Evolutionary conservation across 2,888 invertebrate genomes (phyloP).

Genomic region (Antheraea yamamai): DNA sequence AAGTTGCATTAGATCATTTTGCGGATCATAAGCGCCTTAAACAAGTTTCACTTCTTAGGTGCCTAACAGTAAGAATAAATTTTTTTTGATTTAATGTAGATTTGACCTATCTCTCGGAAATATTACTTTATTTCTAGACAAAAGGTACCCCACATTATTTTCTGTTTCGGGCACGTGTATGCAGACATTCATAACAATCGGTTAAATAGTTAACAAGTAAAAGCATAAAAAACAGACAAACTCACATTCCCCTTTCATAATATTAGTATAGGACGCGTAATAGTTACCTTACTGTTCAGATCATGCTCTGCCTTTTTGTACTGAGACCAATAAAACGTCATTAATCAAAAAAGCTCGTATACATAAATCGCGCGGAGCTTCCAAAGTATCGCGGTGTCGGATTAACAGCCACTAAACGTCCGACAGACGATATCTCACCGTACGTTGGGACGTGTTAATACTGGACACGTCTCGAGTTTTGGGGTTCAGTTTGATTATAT

Average conservation of each 20-base stretch:
- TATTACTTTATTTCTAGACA: too few species aligned
- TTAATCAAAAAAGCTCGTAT: conserved; percentile 22
- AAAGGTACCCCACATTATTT: too few species aligned
- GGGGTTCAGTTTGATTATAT: conserved; percentile 22
- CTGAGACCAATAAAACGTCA: conserved; percentile 18
- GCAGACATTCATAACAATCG: too few species aligned
- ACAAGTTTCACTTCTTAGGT: too few species aligned
- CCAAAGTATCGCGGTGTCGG: conserved; percentile 57
- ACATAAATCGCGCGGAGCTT: conserved; percentile 46
- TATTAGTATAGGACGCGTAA: not conserved
- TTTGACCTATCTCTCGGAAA: too few species aligned
- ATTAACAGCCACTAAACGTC: conserved; percentile 57
- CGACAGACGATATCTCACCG: conserved; percentile 19
- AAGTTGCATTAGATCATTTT: too few species aligned
- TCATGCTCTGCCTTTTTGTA: not conserved
- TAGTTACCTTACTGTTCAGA: not conserved
- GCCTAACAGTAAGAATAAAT: too few species aligned
- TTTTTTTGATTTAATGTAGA: too few species aligned
- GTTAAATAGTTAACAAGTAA: too few species aligned
- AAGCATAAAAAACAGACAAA: too few species aligned
- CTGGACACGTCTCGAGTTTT: conserved; percentile 16
- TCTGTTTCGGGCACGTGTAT: too few species aligned
- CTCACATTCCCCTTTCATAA: not conserved
- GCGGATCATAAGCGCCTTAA: too few species aligned
- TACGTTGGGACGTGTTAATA: conserved; percentile 28